These are phyloP conservation scores for Ranitomeya imitator DNA, from an alignment of 2,113 vertebrate genomes.

Conservation along the genomic window DNA sequence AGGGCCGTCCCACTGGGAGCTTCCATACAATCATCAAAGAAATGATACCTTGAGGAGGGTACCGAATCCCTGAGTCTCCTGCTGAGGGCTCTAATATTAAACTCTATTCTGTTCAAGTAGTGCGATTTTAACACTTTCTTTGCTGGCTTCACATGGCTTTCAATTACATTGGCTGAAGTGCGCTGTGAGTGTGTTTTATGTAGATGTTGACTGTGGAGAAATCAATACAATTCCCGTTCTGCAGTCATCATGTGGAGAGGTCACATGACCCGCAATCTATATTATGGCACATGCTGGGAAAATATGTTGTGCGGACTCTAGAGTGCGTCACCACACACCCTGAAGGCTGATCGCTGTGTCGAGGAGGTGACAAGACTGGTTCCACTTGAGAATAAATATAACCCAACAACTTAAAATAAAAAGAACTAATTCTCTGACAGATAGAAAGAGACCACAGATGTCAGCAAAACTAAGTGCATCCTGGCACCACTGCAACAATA, in stretches of 20 bases:
- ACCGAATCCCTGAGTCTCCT: neutral
- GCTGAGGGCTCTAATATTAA: neutral
- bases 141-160: too few species aligned
- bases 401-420: neutral
- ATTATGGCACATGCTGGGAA: neutral
- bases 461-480: neutral
- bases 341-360: neutral
- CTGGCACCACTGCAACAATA: neutral
- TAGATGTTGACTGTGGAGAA: neutral
- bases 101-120: neutral
- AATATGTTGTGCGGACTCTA: neutral
- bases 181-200: neutral
- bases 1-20: neutral
- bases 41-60: conserved; percentile 1
- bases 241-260: neutral
- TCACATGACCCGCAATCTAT: conserved; percentile 22
- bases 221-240: conserved; percentile 23
- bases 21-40: conserved; percentile 1
- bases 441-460: neutral
- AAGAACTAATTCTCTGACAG: neutral
- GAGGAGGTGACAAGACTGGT: neutral
- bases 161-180: neutral
- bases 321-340: neutral
- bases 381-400: neutral
- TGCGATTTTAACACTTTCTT: conserved; percentile 1